A percentile compares a stretch with the other conserved stretches of the same genome.
phyloP scores from a whole-genome alignment of 1,140 invertebrate species.

The Gonioctena quinquepunctata region DNA sequence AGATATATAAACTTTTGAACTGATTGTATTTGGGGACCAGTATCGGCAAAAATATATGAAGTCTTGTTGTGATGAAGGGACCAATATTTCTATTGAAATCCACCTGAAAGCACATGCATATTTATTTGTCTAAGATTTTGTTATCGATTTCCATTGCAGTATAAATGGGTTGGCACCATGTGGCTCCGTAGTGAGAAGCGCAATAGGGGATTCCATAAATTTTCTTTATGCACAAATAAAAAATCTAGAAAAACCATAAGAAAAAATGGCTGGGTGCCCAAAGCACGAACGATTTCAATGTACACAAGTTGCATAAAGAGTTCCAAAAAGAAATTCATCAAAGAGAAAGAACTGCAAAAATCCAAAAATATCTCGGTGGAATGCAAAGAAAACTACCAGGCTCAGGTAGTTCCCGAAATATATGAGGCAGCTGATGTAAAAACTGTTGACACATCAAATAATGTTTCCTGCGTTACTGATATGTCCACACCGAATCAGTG shows the following conservation, averaged over 20 bases:
- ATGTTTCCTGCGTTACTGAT: constrained; percentile 9
- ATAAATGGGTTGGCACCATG: constrained; percentile 40
- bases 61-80: too few species aligned
- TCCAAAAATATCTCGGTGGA: constrained; percentile 30
- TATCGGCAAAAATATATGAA: too few species aligned
- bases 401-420: constrained; percentile 48
- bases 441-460: constrained; percentile 22
- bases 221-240: constrained; percentile 22
- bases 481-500: constrained; percentile 24
- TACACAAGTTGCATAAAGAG: constrained; percentile 20
- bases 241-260: constrained; percentile 24
- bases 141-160: neutral
- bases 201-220: constrained; percentile 35
- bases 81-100: too few species aligned
- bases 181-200: constrained; percentile 51
- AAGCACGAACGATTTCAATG: constrained; percentile 17
- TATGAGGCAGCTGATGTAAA: constrained; percentile 29
- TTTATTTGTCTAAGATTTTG: too few species aligned
- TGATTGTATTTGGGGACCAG: too few species aligned
- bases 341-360: constrained; percentile 18
- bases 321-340: constrained; percentile 20
- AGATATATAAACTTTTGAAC: too few species aligned
- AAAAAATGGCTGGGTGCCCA: constrained; percentile 30
- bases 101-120: too few species aligned
- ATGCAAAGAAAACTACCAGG: constrained; percentile 49